Evolutionary conservation across 2,113 vertebrate genomes (phyloP), one percentile per base, ranked within the genome.

Genomic region (Talpa occidentalis): DNA sequence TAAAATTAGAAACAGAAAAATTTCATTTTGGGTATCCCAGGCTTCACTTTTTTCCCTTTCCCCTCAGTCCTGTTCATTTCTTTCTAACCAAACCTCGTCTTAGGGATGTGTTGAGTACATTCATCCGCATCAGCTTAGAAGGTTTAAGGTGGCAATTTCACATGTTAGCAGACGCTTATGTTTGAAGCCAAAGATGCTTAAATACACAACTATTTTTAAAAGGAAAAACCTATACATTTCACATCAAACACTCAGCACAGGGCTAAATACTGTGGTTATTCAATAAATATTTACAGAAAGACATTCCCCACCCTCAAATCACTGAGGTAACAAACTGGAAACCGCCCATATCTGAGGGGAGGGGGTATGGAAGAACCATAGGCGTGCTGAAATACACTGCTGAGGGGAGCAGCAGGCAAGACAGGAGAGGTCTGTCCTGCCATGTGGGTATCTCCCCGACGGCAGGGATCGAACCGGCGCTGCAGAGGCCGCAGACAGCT

Each of bases 211-310:
- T 44, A 47, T 82, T 70, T 32, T 70, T 80, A 12, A 62, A 28
- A 66, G 15, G 32, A 32, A 32, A 32, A 32, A 66, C 62, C 26
- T 16, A n/a, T 66, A 66, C 3, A 6, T n/a, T 26, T n/a, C 5
- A 66, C 62, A 66, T 54, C 52, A 54, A 17, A 54, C 52, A 54
- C 52, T 37, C 37, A 93, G 30, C 42, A 91, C 44, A 74, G 40
- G 59, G 10, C 60, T 84, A 86, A 92, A 40, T 14, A 74, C 26
- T 79, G 30, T 72, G n/a, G 14, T 69, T 78, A 11, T 77, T 91
- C 49, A 92, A 74, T 56, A 93, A 81, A 72, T 90, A 72, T 62
- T 95, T 82, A 80, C 60, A 54, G 60, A 80, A 87, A 90, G 66
- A n/a, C 47, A 72, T 66, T 95, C 17, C 7, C 30, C 49, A 14